Conservation (phyloP, 2,113 vertebrate genomes). For the Labeo catla region DNA sequence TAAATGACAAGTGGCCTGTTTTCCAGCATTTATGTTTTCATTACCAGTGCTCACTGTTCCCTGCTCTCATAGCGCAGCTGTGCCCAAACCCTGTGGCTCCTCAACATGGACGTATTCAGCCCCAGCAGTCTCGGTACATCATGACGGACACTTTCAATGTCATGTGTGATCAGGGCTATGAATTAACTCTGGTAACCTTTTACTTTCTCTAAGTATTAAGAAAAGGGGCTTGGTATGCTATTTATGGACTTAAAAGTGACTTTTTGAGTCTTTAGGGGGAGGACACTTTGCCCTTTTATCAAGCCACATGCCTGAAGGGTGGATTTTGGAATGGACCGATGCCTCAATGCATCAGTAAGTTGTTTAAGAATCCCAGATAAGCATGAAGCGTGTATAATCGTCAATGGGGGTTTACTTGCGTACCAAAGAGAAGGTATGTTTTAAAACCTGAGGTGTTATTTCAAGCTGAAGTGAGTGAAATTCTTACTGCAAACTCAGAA, state of each 20-base stretch:
- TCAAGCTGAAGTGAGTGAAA: neutral
- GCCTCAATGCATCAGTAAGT: slow-evolving; percentile 69
- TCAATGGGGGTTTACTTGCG: slow-evolving; percentile 22
- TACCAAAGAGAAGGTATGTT: neutral
- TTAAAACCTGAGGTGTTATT: neutral
- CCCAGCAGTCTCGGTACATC: slow-evolving; percentile 57
- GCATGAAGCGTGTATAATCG: slow-evolving; percentile 38
- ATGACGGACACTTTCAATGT: slow-evolving; percentile 58
- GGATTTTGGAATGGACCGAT: slow-evolving; percentile 69
- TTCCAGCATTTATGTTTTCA: neutral
- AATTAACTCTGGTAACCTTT: slow-evolving; percentile 57
- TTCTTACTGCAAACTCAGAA: neutral
- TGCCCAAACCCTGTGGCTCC: slow-evolving; percentile 74
- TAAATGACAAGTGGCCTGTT: neutral
- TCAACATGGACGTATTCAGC: slow-evolving; percentile 65
- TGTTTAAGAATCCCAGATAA: slow-evolving; percentile 3
- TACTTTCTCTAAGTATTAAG: slow-evolving; percentile 27
- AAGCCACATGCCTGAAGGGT: slow-evolving; percentile 62
- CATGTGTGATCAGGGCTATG: slow-evolving; percentile 42
- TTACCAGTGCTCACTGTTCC: neutral
- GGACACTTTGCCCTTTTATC: slow-evolving; percentile 59
- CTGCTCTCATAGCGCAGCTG: slow-evolving; percentile 54
- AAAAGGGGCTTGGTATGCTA: neutral
- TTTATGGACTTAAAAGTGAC: slow-evolving; percentile 26
- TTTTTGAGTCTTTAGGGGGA: slow-evolving; percentile 48